A percentile compares a stretch with the other conserved stretches of the same genome.
Conservation (phyloP, 1,140 invertebrate species). For the Xylocopa sonorina region DNA sequence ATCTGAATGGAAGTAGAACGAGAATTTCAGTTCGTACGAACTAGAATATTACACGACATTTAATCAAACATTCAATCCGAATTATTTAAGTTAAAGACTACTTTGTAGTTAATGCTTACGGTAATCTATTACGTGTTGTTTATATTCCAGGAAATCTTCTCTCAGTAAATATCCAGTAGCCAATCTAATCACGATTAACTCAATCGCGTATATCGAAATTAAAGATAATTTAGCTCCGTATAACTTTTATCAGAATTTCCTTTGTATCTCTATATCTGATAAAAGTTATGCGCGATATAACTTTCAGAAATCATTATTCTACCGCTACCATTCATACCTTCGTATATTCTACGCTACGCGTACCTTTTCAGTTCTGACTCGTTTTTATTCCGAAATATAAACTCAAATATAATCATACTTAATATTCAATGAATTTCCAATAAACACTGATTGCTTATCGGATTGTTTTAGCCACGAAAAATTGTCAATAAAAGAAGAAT, state of each 20-base stretch:
- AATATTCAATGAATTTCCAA: too few relatives aligned
- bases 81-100: background rate
- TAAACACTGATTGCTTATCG: too few relatives aligned
- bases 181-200: constrained; percentile 4
- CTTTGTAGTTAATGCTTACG: background rate
- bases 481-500: too few relatives aligned
- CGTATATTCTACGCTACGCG: background rate
- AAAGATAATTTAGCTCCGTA: background rate
- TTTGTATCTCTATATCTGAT: background rate
- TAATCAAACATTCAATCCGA: background rate
- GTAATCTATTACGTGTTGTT: background rate
- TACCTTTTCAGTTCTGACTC: too few relatives aligned
- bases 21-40: background rate
- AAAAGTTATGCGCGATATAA: background rate
- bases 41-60: background rate
- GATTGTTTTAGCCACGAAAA: background rate
- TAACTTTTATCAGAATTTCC: background rate
- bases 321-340: background rate
- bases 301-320: background rate
- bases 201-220: background rate
- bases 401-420: too few relatives aligned
- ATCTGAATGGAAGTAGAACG: accelerated
- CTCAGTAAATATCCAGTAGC: too few relatives aligned
- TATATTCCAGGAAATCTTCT: too few relatives aligned
- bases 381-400: too few relatives aligned